Conservation (phyloP, 2,888 invertebrate genomes). For the Mycogona germanica region DNA sequence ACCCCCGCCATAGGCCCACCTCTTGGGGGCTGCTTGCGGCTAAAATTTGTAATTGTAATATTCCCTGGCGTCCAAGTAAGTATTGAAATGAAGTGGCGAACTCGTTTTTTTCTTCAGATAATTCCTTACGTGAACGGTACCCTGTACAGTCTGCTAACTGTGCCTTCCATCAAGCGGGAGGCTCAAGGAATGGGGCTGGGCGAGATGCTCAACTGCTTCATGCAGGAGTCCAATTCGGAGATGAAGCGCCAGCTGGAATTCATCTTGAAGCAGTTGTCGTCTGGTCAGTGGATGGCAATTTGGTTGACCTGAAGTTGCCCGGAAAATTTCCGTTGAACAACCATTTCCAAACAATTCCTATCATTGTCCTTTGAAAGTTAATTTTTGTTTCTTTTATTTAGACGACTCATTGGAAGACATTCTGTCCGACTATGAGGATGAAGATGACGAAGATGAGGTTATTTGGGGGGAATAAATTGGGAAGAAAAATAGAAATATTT, state of each 20-base stretch:
- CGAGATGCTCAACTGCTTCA: conserved; percentile 33
- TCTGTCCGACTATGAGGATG: conserved; percentile 22
- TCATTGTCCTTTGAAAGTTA: neutral
- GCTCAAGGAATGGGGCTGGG: conserved; percentile 40
- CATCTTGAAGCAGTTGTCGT: conserved; percentile 36
- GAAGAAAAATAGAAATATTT: neutral
- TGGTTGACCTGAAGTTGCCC: too few species aligned
- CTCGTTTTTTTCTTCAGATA: conserved; percentile 38
- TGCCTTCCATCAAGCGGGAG: conserved; percentile 38
- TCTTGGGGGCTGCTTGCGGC: too few species aligned
- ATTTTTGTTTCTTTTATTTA: conserved; percentile 9
- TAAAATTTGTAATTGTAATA: too few species aligned
- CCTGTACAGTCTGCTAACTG: conserved; percentile 41
- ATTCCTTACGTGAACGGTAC: conserved; percentile 43
- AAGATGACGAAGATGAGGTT: conserved; percentile 32
- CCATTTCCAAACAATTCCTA: neutral
- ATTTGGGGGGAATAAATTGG: neutral
- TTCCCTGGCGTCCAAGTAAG: neutral
- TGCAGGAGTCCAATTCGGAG: conserved; percentile 32
- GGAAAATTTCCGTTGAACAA: too few species aligned
- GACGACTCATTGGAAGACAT: conserved; percentile 19
- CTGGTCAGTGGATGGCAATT: conserved; percentile 24
- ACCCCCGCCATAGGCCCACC: too few species aligned
- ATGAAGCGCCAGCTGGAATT: conserved; percentile 38
- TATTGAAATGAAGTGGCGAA: too few species aligned